Evolutionary conservation across 2,113 vertebrate species (phyloP), one percentile per base, ranked within the genome.

Genomic region (Narcine bancroftii): DNA sequence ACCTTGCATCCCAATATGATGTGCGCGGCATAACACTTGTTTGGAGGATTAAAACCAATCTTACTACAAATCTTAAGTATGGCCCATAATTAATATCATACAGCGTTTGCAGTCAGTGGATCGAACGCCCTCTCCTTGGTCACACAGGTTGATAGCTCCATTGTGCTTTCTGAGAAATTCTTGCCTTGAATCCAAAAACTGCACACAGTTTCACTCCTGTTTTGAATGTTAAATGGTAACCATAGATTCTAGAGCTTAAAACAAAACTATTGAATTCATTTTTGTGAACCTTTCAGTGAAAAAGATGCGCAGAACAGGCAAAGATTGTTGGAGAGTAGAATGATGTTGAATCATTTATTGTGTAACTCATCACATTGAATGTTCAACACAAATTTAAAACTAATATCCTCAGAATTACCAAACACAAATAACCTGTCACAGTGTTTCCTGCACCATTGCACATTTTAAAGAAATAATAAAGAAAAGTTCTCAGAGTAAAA

Each of bases 161-260:
- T 94, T 95, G 95, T 95, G 95, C 95, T 95, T 95, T 95, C 94
- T 69, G 63, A 91, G 63, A 69, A 91, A 91, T 91, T 71, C 89
- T 94, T 95, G 94, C 95, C 94, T 95, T 95, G 94, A 95, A 95
- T 94, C 95, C 95, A 95, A 94, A 89, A 94, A 95, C 95, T 95
- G 95, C 95, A 96, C 96, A 96, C 96, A 95, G 94, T 96, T 96
- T 96, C 96, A 95, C 95, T 94, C n/a, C n/a, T n/a, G n/a, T n/a
- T 94, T 96, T 94, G 95, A 94, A 96, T 96, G 96, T 95, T 95
- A 96, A 96, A 94, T 95, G 94, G 96, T 96, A 96, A 97, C 96
- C 95, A 96, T 96, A 97, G 95, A 96, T 95, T 95, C 94, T 95
- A 93, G 96, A 95, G 95, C 95, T 94, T 69, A 42, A 42, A 69